These are phyloP conservation scores for Diadromus collaris DNA, from an alignment of 2,888 invertebrate species.

Conservation along the genomic window DNA sequence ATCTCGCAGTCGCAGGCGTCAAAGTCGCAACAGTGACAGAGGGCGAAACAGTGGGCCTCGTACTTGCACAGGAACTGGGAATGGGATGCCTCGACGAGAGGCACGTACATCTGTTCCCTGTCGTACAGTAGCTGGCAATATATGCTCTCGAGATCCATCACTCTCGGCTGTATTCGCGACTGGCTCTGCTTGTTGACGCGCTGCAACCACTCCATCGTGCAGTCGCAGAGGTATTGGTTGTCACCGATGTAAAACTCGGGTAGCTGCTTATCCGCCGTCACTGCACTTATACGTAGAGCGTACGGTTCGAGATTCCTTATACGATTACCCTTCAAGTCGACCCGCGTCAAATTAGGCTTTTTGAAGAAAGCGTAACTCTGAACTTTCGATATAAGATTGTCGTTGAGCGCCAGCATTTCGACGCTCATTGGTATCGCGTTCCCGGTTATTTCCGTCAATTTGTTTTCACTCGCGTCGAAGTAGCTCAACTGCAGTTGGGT, in stretches of 20 bases:
- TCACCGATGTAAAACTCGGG: conserved; percentile 93
- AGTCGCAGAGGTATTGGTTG: conserved; percentile 94
- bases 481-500: conserved; percentile 89
- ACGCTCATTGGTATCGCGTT: conserved; percentile 92
- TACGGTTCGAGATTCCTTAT: conserved; percentile 89
- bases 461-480: conserved; percentile 92
- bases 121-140: conserved; percentile 91
- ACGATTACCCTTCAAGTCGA: conserved; percentile 91
- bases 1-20: conserved; percentile 96
- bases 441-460: conserved; percentile 90
- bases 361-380: conserved; percentile 94
- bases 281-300: conserved; percentile 88
- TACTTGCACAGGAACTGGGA: conserved; percentile 93
- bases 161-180: conserved; percentile 89
- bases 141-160: conserved; percentile 92
- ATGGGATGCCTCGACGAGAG: conserved; percentile 89
- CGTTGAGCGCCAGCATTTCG: conserved; percentile 89
- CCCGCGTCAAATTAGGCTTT: conserved; percentile 91
- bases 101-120: conserved; percentile 87
- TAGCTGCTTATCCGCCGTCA: conserved; percentile 86
- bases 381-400: conserved; percentile 91
- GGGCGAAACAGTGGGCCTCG: conserved; percentile 91
- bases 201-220: conserved; percentile 95
- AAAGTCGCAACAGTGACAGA: conserved; percentile 95
- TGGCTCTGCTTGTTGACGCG: conserved; percentile 88